Percentiles rank a stretch among this genome's conserved stretches.
Conservation (phyloP, 1,140 invertebrate species). For the Archegozetes longisetosus region DNA sequence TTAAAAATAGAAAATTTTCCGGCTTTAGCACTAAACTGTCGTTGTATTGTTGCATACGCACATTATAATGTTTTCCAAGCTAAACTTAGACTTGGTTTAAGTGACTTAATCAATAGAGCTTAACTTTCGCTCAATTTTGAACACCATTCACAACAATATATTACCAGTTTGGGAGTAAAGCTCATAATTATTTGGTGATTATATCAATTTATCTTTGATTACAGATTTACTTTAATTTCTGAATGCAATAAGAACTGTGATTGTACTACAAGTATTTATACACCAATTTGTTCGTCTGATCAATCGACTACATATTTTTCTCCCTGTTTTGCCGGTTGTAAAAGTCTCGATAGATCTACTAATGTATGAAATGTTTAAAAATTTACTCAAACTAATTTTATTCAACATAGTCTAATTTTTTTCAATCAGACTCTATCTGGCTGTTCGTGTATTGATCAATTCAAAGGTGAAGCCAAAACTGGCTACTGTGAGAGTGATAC, state of each 20-base stretch:
- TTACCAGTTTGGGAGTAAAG: too few species aligned
- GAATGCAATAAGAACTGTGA: constrained; percentile 25
- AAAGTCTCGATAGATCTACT: neutral
- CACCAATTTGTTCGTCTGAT: constrained; percentile 55
- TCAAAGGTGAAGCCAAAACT: neutral
- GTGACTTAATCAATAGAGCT: too few species aligned
- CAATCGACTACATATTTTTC: constrained; percentile 59
- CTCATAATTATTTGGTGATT: too few species aligned
- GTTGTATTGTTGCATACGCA: too few species aligned
- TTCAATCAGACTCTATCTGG: neutral
- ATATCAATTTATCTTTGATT: too few species aligned
- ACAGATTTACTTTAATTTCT: constrained; percentile 26
- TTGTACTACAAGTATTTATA: constrained; percentile 18
- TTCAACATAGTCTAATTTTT: neutral
- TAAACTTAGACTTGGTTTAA: too few species aligned
- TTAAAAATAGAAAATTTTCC: too few species aligned
- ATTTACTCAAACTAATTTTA: neutral
- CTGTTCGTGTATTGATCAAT: neutral
- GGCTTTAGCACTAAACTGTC: too few species aligned
- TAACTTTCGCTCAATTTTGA: too few species aligned
- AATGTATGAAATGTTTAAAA: neutral
- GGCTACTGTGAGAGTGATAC: constrained; percentile 6
- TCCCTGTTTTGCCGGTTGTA: constrained; percentile 71
- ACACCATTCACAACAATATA: too few species aligned
- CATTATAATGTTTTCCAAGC: too few species aligned